phyloP scores from a whole-genome alignment of 1,140 invertebrate species.

The Camponotus floridanus region DNA sequence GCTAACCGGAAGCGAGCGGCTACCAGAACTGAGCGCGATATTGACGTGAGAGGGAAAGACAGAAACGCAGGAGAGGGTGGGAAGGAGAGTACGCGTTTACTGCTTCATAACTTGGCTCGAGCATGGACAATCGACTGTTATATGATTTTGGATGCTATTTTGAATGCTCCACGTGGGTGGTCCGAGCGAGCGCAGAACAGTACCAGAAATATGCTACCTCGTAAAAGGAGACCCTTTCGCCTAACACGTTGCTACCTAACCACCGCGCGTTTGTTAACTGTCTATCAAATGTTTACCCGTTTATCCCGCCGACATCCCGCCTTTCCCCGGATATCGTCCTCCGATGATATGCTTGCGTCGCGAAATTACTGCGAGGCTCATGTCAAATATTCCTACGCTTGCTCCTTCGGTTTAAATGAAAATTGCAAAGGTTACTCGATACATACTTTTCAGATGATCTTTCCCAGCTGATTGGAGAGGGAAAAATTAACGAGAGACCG shows the following conservation, averaged over 20 bases:
- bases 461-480: neutral
- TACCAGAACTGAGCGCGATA: conserved; percentile 5
- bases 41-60: conserved; percentile 50
- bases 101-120: conserved; percentile 84
- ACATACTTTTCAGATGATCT: neutral
- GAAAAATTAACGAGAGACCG: neutral
- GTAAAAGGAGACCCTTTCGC: conserved; percentile 83
- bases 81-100: conserved; percentile 79
- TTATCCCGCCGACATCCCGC: neutral
- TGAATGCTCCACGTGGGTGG: conserved; percentile 83
- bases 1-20: conserved; percentile 46
- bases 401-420: neutral
- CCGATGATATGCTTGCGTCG: conserved; percentile 3
- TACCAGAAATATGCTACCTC: conserved; percentile 86
- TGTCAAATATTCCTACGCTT: neutral
- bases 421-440: neutral
- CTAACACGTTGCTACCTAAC: conserved; percentile 60
- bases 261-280: conserved; percentile 37
- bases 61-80: conserved; percentile 38
- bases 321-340: neutral
- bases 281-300: conserved; percentile 58
- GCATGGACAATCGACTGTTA: conserved; percentile 85
- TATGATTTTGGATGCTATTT: conserved; percentile 85
- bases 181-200: conserved; percentile 75
- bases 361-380: neutral